A percentile compares a stretch with the other conserved stretches of the same genome.
These are phyloP conservation scores for Slavum lentiscoides DNA, from an alignment of 2,888 invertebrate species.

Conservation along the genomic window DNA sequence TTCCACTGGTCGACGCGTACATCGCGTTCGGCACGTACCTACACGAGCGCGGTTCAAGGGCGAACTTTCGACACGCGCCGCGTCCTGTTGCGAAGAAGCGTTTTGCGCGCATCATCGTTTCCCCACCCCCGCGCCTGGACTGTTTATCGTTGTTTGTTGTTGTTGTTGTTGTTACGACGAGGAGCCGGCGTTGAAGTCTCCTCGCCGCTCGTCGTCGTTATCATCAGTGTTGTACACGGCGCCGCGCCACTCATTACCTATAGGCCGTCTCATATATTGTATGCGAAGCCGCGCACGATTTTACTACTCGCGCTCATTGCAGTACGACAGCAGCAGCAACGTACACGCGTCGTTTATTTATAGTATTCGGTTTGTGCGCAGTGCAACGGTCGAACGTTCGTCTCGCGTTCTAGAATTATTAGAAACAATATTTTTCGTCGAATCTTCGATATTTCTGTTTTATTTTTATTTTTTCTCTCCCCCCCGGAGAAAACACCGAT, in stretches of 20 bases:
- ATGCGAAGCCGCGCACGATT: conserved; percentile 36
- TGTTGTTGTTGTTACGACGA: conserved; percentile 20
- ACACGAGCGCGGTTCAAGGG: conserved; percentile 51
- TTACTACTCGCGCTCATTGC: no score
- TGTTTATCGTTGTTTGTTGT: conserved; percentile 30
- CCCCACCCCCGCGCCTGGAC: conserved; percentile 37
- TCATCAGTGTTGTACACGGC: conserved; percentile 14
- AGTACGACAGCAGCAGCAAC: no score
- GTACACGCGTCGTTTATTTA: background rate
- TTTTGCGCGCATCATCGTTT: conserved; percentile 29
- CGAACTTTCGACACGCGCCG: conserved; percentile 45
- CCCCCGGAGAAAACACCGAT: no score
- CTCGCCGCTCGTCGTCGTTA: conserved; percentile 1
- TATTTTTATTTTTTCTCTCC: no score
- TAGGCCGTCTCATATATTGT: conserved; percentile 31
- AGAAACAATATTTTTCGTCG: background rate
- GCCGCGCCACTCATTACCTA: background rate
- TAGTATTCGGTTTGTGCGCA: no score
- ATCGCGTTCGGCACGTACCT: no score
- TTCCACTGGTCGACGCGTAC: no score
- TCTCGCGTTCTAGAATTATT: background rate
- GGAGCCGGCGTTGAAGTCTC: conserved; percentile 47
- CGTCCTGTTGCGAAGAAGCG: background rate
- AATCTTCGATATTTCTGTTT: no score
- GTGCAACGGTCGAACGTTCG: background rate